Percentiles rank a stretch among this genome's conserved stretches.
Evolutionary conservation across 2,113 vertebrate species (phyloP).

Genomic region (human (Homo sapiens)): DNA sequence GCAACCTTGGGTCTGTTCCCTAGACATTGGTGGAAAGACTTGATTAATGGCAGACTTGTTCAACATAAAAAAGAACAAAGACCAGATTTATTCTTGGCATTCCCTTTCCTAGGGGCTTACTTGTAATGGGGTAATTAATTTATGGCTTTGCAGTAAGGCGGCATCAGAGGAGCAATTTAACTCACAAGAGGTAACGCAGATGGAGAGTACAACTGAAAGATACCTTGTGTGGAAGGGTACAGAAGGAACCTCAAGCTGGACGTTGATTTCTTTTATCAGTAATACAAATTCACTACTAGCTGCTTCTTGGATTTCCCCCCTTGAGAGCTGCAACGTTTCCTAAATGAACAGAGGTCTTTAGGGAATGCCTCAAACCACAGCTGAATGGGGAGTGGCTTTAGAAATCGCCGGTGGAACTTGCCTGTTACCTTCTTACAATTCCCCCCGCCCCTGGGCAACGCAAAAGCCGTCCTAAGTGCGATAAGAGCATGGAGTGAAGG

Average conservation of each 20-base stretch:
- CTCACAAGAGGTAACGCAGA: neutral
- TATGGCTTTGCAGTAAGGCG: conserved; percentile 38
- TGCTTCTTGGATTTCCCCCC: neutral
- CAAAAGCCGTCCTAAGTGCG: neutral
- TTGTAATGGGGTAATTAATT: neutral
- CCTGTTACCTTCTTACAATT: conserved; percentile 43
- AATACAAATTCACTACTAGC: neutral
- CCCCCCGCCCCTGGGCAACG: neutral
- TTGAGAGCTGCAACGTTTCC: neutral
- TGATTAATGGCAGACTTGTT: conserved; percentile 48
- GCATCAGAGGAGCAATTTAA: neutral
- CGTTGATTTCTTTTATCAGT: neutral
- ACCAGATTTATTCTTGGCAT: conserved; percentile 44
- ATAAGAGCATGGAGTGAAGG: conserved; percentile 60
- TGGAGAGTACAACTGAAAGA: neutral
- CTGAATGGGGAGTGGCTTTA: neutral
- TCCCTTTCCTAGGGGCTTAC: conserved; percentile 34
- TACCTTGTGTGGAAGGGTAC: neutral
- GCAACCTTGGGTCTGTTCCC: conserved; percentile 35
- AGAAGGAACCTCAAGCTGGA: neutral
- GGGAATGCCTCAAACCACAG: neutral
- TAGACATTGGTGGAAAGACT: conserved; percentile 39
- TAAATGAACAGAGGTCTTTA: neutral
- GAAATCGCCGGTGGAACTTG: conserved; percentile 4
- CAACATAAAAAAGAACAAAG: conserved; percentile 45